Evolutionary conservation across 1,140 invertebrate genomes (phyloP), one percentile per base, ranked within the genome.

Genomic region (Agrypnia vestita): DNA sequence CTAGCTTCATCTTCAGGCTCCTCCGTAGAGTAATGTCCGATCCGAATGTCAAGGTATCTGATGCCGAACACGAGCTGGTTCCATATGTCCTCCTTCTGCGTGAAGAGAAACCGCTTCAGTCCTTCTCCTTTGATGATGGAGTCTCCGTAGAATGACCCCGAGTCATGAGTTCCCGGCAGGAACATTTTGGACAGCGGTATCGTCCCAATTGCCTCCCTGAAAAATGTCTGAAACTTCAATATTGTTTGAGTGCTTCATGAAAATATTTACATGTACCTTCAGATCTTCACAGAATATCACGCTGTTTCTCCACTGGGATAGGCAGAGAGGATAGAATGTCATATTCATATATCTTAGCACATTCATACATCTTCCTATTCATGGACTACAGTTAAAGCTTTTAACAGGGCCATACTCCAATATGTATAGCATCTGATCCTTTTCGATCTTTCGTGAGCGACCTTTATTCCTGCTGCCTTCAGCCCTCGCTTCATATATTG

Each of bases 121-220:
- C 86, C 86, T 53, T 89, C 87, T 12, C 61, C 59, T 55, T 67
- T 64, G 15, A 73, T 19, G 83, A 88, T 87, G 19, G 87, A 81
- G 25, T 90, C 87, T 1, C 88, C 85, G 19, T 86, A 85, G 84
- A 91, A 93, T 47, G 92, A 91, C 17, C 92, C 93, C 0, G 93
- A 92, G 84, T 94, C 94, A 84, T 94, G 93, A 0, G 93, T 94
- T 3, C 94, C 94, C 19, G 93, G 94, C 62, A 94, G 88, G 84
- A 94, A 89, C 1, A 94, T 82, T 8, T 89, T 88, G 1, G 89
- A 88, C n/a, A 94, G 17, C 85, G 85, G 85, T 91, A 93, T 73
- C 77, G 87, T 86, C 19, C 89, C 91, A 47, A 93, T 84, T 62
- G 89, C 84, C n/a, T 88, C 84, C 74, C 91, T 92, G 81, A 55